Base-by-base conservation (phyloP, 1,140 invertebrate genomes). In the Ericerus pela region DNA sequence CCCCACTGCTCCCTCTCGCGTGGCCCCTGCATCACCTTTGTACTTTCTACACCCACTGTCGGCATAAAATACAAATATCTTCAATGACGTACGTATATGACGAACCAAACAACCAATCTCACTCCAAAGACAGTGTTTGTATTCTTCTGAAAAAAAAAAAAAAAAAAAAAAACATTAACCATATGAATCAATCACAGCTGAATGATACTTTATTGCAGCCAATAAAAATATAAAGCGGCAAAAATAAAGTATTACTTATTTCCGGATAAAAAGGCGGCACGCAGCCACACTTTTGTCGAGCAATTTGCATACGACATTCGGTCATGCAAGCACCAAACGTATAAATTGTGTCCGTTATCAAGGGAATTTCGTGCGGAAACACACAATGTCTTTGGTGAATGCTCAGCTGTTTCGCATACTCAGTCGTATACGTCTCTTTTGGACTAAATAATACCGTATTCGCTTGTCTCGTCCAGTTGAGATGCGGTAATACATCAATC, bases 351-450 rank as follows among this genome's bases (percentile, higher is more conserved):
- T 78, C 76, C 0, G 75, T 76, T 36, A 74, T 67, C 26, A 82
- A 61, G 52, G 71, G 70, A 16, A 75, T 68, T 67, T 83, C 80
- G 59, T 81, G 74, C 2, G 72, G 68, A 61, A 81, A 84, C 26
- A 81, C 72, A 60, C 81, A 84, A 37, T 78, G 76, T 36, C 81
- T 65, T 62, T 83, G 80, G 10, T 72, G 72, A 14, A 81, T 75
- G 1, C 76, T 76, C 11, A 84, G 66, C 60, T 84, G 80, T 1
- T 74, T 70, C 0, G 79, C 77, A 62, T 82, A 79, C 36, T 76
- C 74, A 1, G 80, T 82, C 0, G 80, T 83, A 61, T 84, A 82
- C 1, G 81, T 83, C 61, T 81, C 76, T 67, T 80, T 82, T 24
- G 80, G 75, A 0, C 77, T 77, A 61, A 84, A 82, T 0, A 74